Conservation (phyloP, 2,888 invertebrate species). For the Ochropleura plecta region DNA sequence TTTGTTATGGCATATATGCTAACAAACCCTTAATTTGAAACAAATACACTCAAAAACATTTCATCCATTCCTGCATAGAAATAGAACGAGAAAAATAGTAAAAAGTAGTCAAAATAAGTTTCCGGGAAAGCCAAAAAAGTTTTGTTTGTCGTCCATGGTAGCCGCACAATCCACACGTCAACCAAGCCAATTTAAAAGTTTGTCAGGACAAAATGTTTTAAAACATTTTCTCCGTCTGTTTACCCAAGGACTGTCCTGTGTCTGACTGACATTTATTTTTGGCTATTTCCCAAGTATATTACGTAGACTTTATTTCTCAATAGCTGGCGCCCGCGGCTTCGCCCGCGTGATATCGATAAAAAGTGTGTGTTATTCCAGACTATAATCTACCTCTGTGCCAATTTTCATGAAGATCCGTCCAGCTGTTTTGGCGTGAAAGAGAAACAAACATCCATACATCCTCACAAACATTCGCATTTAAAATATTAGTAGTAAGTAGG, state of each 20-base stretch:
- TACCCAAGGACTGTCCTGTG: background rate
- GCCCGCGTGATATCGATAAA: too few relatives aligned
- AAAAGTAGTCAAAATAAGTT: background rate
- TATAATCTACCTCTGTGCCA: too few relatives aligned
- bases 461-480: too few relatives aligned
- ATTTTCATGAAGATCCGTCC: too few relatives aligned
- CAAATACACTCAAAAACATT: background rate
- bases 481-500: too few relatives aligned
- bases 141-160: background rate
- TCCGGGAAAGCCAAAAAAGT: background rate
- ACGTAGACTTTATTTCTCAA: background rate
- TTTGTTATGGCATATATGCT: background rate
- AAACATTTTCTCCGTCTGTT: background rate
- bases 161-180: slow-evolving; percentile 9
- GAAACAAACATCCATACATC: too few relatives aligned
- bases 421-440: too few relatives aligned
- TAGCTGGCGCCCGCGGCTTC: too few relatives aligned
- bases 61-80: background rate
- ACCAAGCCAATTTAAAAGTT: slow-evolving; percentile 45
- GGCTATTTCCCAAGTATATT: background rate
- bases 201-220: slow-evolving; percentile 16
- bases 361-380: too few relatives aligned
- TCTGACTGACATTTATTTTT: slow-evolving; percentile 11
- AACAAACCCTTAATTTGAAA: slow-evolving; percentile 1
- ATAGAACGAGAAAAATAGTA: background rate